Conservation (phyloP, 2,113 vertebrate genomes). For the Empidonax traillii region DNA sequence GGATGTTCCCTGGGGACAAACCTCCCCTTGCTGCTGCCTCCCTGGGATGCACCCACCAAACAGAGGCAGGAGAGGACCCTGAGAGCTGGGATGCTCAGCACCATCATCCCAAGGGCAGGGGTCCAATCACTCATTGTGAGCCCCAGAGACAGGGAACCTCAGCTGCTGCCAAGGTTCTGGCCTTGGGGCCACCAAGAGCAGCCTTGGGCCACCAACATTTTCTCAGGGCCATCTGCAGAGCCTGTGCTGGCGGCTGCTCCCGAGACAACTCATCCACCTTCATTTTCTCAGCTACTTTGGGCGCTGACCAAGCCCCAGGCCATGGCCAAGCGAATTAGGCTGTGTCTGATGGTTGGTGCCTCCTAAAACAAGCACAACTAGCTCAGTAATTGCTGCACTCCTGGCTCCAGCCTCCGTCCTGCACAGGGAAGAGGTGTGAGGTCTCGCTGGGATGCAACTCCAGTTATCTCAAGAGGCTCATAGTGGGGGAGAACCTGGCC, state of each 20-base stretch:
- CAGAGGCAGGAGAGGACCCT: neutral
- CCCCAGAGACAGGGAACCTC: neutral
- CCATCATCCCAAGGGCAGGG: neutral
- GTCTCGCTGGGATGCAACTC: neutral
- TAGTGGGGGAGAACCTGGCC: neutral
- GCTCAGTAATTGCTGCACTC: neutral
- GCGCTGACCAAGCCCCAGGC: neutral
- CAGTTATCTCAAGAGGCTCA: neutral
- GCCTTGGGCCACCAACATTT: neutral
- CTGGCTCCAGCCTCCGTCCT: neutral
- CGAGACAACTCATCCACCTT: neutral
- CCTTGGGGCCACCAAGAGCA: neutral
- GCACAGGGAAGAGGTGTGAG: neutral
- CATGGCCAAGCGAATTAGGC: neutral
- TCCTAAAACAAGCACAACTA: neutral
- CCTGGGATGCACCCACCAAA: neutral
- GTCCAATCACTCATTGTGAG: rapidly evolving
- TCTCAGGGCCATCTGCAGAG: neutral
- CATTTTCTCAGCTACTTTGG: neutral
- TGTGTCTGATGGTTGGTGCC: neutral
- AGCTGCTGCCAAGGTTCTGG: neutral
- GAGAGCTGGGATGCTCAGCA: rapidly evolving
- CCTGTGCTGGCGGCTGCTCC: rapidly evolving
- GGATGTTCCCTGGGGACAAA: neutral
- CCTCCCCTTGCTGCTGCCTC: rapidly evolving